phyloP scores from a whole-genome alignment of 2,797 vertebrate genomes.

The Podarcis lilfordi region DNA sequence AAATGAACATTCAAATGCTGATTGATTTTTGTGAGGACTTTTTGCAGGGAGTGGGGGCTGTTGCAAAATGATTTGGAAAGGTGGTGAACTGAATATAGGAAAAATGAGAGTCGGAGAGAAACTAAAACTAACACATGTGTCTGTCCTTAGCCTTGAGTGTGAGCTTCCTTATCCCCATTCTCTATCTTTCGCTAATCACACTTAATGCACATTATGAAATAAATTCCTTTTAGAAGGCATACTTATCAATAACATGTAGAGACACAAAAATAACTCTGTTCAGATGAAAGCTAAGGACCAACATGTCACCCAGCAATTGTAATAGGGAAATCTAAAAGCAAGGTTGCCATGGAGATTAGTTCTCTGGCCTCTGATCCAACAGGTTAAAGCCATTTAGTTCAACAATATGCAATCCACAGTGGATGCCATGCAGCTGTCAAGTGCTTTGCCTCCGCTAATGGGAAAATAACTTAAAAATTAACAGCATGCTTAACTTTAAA shows the following conservation, averaged over 20 bases:
- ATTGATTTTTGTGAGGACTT: too few relatives aligned
- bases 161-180: slow-evolving; percentile 8
- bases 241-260: slow-evolving; percentile 71
- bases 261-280: slow-evolving; percentile 65
- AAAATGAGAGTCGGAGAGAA: too few relatives aligned
- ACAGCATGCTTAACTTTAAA: slow-evolving; percentile 54
- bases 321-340: slow-evolving; percentile 66
- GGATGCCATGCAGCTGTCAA: slow-evolving; percentile 71
- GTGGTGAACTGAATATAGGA: too few relatives aligned
- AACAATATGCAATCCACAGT: slow-evolving; percentile 72
- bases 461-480: slow-evolving; percentile 54
- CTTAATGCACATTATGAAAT: slow-evolving; percentile 39
- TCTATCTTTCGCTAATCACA: background rate
- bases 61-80: too few relatives aligned
- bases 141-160: slow-evolving; percentile 1
- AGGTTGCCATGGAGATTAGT: slow-evolving; percentile 79
- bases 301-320: slow-evolving; percentile 61
- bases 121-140: too few relatives aligned
- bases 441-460: slow-evolving; percentile 63
- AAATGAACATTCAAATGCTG: too few relatives aligned
- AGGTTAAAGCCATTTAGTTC: slow-evolving; percentile 75
- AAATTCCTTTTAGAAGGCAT: slow-evolving; percentile 58
- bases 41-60: too few relatives aligned
- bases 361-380: slow-evolving; percentile 76
- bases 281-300: slow-evolving; percentile 65